phyloP scores from a whole-genome alignment of 2,888 invertebrate genomes.

The Ennomos erosarius region DNA sequence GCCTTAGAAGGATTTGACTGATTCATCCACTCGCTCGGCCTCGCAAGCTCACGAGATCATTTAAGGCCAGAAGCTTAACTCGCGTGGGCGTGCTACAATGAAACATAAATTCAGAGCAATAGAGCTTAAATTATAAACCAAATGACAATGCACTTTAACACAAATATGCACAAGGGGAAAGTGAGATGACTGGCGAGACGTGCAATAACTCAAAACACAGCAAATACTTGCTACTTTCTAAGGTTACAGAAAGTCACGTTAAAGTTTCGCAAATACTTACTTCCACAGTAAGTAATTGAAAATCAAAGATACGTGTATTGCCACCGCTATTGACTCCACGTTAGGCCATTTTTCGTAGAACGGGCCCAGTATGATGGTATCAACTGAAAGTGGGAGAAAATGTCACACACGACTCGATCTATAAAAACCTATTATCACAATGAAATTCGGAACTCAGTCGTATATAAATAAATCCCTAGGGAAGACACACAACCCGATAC shows the following conservation, averaged over 20 bases:
- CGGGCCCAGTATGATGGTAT: too few relatives aligned
- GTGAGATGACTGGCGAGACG: conserved; percentile 33
- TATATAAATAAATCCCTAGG: background rate
- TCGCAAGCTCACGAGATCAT: conserved; percentile 37
- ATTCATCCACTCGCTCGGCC: conserved; percentile 43
- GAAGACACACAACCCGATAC: background rate
- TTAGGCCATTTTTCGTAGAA: too few relatives aligned
- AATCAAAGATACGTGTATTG: too few relatives aligned
- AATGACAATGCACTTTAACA: conserved; percentile 39
- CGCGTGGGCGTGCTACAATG: conserved; percentile 44
- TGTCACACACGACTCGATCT: too few relatives aligned
- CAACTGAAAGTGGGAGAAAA: too few relatives aligned
- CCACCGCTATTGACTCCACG: too few relatives aligned
- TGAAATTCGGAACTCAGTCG: background rate
- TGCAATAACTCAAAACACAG: conserved; percentile 13
- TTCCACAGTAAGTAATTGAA: too few relatives aligned
- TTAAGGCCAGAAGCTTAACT: conserved; percentile 43
- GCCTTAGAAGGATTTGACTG: conserved; percentile 51
- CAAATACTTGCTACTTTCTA: conserved; percentile 28
- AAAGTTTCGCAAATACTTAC: too few relatives aligned
- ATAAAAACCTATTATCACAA: too few relatives aligned
- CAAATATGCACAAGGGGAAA: conserved; percentile 47
- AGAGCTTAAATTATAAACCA: conserved; percentile 30
- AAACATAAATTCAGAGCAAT: conserved; percentile 37
- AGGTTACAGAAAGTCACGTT: conserved; percentile 5